Evolutionary conservation across 1,140 invertebrate species (phyloP).

Genomic region (Ylistrum balloti): DNA sequence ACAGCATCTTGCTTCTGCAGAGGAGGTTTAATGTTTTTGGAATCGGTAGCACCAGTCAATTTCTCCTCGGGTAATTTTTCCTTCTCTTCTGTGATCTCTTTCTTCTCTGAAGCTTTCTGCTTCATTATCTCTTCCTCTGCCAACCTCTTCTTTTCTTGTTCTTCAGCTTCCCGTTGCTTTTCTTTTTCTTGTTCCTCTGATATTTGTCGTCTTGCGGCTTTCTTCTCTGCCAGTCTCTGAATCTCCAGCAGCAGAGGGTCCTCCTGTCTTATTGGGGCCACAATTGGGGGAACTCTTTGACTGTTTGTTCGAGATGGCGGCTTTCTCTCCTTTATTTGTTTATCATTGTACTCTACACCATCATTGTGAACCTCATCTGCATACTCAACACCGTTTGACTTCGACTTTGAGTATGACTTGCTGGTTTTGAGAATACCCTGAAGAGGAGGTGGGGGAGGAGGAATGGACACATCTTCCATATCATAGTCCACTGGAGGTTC

Average conservation of each 20-base stretch:
- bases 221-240: constrained; percentile 62
- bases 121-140: constrained; percentile 15
- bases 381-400: constrained; percentile 51
- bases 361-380: constrained; percentile 20
- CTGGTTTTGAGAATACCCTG: constrained; percentile 43
- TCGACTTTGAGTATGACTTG: constrained; percentile 34
- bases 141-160: constrained; percentile 5
- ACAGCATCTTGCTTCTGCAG: constrained; percentile 37
- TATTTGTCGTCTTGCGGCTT: constrained; percentile 60
- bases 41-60: constrained; percentile 20
- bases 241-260: constrained; percentile 66
- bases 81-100: constrained; percentile 14
- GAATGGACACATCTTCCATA: constrained; percentile 51
- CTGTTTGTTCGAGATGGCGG: not conserved
- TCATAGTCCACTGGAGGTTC: constrained; percentile 73
- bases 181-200: constrained; percentile 54
- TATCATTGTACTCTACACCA: constrained; percentile 44
- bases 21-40: constrained; percentile 52
- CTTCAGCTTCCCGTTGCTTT: not conserved
- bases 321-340: constrained; percentile 43
- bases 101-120: not conserved
- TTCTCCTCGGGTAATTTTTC: constrained; percentile 29
- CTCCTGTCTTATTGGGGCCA: not conserved
- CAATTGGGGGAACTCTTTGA: constrained; percentile 15
- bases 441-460: not conserved